Conservation (phyloP, 2,797 vertebrate species). For the Eospalax fontanierii region DNA sequence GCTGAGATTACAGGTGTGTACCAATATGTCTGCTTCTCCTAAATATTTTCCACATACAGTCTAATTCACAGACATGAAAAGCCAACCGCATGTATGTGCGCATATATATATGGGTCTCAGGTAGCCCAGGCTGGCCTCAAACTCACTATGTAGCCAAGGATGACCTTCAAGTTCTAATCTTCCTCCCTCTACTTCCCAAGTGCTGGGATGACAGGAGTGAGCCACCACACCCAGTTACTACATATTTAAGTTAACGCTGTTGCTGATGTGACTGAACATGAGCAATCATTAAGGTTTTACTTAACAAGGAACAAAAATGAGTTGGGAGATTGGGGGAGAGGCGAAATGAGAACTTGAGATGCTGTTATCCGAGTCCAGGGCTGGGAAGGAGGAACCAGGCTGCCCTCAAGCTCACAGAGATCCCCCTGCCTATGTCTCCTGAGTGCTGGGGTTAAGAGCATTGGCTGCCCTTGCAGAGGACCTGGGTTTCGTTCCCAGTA, state of each 20-base stretch:
- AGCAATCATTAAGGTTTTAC: not conserved
- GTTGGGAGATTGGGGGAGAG: not conserved
- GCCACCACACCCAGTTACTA: no score
- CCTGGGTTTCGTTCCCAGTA: no score
- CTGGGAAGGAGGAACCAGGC: not conserved
- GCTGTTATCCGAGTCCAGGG: not conserved
- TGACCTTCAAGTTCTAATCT: not conserved
- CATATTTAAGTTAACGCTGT: no score
- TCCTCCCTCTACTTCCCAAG: not conserved
- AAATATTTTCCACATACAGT: not conserved
- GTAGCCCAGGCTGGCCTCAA: not conserved
- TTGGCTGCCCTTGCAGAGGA: no score
- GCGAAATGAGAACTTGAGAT: not conserved
- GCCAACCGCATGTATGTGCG: no score
- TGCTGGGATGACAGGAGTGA: not conserved
- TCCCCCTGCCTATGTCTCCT: no score
- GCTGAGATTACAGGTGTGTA: not conserved
- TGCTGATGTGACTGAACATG: not conserved
- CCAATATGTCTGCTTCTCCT: not conserved
- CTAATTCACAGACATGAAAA: not conserved
- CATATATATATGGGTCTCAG: not conserved
- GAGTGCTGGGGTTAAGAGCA: no score
- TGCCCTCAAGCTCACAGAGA: no score
- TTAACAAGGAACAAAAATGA: not conserved
- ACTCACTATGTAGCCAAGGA: not conserved